A percentile compares a stretch with the other conserved stretches of the same genome.
Conservation (phyloP, 2,113 vertebrate genomes). For the Meriones unguiculatus region DNA sequence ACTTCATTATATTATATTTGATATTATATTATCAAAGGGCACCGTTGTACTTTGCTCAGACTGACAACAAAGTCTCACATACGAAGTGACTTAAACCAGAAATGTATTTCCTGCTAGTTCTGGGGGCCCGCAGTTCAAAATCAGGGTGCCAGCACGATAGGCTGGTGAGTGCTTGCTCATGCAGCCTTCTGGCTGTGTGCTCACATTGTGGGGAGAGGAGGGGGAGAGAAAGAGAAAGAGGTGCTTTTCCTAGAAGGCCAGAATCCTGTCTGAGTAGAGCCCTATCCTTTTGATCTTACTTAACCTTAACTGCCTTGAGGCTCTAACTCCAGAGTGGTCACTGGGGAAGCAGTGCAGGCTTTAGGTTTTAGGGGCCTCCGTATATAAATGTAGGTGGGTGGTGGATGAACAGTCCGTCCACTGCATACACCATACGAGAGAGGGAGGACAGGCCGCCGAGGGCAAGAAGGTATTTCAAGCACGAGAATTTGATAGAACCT, state of each 20-base stretch:
- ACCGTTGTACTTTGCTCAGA: background rate
- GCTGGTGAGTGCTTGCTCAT: background rate
- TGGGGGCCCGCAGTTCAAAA: background rate
- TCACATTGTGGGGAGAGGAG: background rate
- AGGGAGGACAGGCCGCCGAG: background rate
- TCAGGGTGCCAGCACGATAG: background rate
- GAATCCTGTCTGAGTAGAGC: background rate
- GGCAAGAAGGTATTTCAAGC: background rate
- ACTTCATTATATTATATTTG: conserved; percentile 50
- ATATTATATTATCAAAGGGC: background rate
- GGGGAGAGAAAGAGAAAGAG: background rate
- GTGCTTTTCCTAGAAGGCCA: background rate
- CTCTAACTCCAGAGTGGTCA: background rate
- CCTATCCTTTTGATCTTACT: background rate
- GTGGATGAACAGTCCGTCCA: background rate
- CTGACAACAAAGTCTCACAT: background rate
- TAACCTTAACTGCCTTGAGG: background rate
- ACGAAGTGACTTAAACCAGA: background rate
- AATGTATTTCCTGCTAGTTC: background rate
- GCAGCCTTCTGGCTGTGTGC: background rate
- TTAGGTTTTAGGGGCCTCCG: background rate
- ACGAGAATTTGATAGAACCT: background rate
- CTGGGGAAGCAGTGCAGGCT: background rate
- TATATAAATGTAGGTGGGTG: background rate
- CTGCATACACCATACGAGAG: background rate